Conservation (phyloP, 2,888 invertebrate species). For the Melikaiella ostensackeni region DNA sequence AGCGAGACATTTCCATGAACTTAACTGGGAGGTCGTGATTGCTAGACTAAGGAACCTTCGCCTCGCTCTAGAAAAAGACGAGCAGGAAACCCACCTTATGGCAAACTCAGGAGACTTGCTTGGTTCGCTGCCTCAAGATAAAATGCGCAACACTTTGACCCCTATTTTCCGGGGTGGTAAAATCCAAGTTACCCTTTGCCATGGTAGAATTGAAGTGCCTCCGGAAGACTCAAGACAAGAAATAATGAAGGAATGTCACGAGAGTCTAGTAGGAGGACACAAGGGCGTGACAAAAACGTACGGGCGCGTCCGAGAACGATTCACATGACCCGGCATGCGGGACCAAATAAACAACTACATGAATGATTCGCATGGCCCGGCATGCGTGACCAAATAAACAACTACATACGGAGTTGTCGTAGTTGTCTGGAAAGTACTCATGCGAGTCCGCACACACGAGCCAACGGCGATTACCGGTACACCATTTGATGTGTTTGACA, state of each 20-base stretch:
- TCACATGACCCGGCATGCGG: background rate
- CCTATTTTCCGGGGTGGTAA: no score
- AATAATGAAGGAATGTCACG: background rate
- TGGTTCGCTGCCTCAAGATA: no score
- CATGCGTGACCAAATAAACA: background rate
- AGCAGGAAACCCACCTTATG: no score
- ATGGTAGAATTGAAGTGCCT: background rate
- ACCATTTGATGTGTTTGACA: background rate
- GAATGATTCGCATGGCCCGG: background rate
- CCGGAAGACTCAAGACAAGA: background rate
- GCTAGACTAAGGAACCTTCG: no score
- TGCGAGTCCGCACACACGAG: background rate
- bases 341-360: background rate
- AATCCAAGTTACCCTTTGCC: background rate
- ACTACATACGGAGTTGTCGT: background rate
- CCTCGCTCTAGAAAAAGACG: no score
- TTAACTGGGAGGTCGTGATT: no score
- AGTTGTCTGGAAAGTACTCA: background rate
- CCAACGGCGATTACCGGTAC: background rate
- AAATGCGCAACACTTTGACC: no score
- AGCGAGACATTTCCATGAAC: no score
- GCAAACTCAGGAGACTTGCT: no score
- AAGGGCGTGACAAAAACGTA: no score
- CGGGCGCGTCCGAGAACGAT: no score
- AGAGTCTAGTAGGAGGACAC: no score